Evolutionary conservation across 2,797 vertebrate genomes (phyloP), one percentile per base, ranked within the genome.

Genomic region (Spheniscus humboldti): DNA sequence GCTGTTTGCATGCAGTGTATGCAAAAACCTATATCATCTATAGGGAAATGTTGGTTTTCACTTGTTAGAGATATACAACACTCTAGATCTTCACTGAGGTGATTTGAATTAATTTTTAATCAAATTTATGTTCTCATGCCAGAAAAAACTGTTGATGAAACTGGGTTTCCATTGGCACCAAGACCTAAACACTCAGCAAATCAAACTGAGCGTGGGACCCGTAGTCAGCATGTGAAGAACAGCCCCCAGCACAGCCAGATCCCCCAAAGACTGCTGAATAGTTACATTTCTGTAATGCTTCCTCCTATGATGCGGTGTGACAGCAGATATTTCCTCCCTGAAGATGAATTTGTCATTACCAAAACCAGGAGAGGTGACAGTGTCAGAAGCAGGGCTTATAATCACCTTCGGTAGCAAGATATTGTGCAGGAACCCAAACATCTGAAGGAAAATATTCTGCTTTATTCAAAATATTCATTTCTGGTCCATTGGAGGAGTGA

Each of bases 321-420:
- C 91, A 96, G 86, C 45, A 67, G 83, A 60, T 77, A 90, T 92
- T 96, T 97, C 91, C 94, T 91, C 89, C 82, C 87, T 22, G 14
- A 91, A 90, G 89, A 86, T 73, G 79, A 41, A 91, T 90, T 95
- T 92, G 76, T 72, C 87, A 59, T 73, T 20, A 92, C 20, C 47
- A 37, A 53, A 78, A 45, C 33, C 62, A 75, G 63, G 53, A 86
- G 79, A 94, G 87, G 87, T 78, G 92, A 22, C 82, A 48, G 55
- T 55, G 53, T 80, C 92, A 92, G 92, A 22, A 92, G 48, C 39
- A 81, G 55, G 69, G 69, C 69, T 94, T 20, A 35, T 45, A 84
- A 72, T 52, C 43, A 12, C 62, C 14, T 1, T 66, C 27, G 1
- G 66, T 81, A 92, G 82, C 64, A 14, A 82, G 53, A 55, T 47